These are phyloP conservation scores for Prolemur simus DNA, from an alignment of 2,113 vertebrate species.

Conservation along the genomic window DNA sequence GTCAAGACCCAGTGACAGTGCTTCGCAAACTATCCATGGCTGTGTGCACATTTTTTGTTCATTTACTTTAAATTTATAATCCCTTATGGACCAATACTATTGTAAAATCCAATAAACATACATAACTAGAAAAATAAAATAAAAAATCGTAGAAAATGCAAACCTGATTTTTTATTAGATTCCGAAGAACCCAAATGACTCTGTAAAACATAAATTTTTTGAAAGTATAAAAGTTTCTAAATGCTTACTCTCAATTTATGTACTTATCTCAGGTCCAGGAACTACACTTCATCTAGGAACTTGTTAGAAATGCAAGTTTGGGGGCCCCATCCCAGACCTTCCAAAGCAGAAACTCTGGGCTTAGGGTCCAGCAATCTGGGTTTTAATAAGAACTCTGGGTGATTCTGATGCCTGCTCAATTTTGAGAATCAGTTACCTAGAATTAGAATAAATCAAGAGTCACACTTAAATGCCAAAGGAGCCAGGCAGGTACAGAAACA, in stretches of 20 bases:
- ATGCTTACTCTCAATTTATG: background rate
- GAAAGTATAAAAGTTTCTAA: slow-evolving; percentile 1
- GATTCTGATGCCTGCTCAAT: background rate
- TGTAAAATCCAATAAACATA: slow-evolving; percentile 31
- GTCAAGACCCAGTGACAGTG: background rate
- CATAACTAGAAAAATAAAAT: background rate
- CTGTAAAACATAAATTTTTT: background rate
- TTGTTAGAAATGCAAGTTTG: background rate
- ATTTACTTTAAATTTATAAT: slow-evolving; percentile 21
- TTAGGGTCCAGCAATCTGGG: background rate
- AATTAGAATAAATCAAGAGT: background rate
- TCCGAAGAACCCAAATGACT: background rate
- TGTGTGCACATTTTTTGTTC: background rate
- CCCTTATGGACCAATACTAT: background rate
- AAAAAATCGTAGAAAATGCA: background rate
- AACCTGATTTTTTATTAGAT: background rate
- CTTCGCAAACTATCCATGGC: background rate
- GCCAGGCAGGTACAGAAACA: background rate
- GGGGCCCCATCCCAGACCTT: background rate
- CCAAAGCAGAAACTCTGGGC: background rate
- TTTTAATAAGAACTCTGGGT: background rate
- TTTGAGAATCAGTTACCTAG: background rate
- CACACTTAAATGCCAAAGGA: background rate
- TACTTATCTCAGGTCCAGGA: background rate
- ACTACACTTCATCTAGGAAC: background rate